phyloP scores from a whole-genome alignment of 53 echinoderm and acorn worm genomes.

The Glandiceps talaboti region DNA sequence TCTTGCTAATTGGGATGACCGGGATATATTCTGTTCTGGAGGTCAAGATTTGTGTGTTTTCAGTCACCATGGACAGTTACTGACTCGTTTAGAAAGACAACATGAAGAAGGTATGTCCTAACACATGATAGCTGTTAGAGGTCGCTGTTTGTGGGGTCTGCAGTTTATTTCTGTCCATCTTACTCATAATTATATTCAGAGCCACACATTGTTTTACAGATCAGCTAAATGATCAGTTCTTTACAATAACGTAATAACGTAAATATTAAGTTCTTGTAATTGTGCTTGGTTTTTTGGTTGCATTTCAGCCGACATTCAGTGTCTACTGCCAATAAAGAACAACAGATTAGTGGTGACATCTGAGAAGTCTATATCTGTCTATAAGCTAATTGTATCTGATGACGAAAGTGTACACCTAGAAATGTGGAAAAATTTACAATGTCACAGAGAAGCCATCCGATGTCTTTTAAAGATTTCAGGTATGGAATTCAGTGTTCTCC shows the following conservation, averaged over 20 bases:
- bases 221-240: too few species aligned
- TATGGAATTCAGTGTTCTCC: too few species aligned
- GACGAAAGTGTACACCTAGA: constrained; percentile 14
- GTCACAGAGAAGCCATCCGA: constrained; percentile 46
- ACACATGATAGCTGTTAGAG: too few species aligned
- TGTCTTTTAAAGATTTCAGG: constrained; percentile 41
- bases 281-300: too few species aligned
- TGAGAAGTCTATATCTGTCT: neutral
- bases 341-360: neutral
- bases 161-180: too few species aligned
- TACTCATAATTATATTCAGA: too few species aligned
- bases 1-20: constrained; percentile 14
- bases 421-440: neutral
- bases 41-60: constrained; percentile 33
- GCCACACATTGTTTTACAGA: too few species aligned
- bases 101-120: constrained; percentile 28
- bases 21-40: constrained; percentile 34
- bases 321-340: neutral
- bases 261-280: too few species aligned
- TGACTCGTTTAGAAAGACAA: constrained; percentile 12
- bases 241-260: too few species aligned
- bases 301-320: neutral
- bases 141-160: too few species aligned
- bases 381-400: neutral
- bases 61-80: constrained; percentile 19